phyloP scores from a whole-genome alignment of 2,797 vertebrate species.

The Epinephelus coioides region DNA sequence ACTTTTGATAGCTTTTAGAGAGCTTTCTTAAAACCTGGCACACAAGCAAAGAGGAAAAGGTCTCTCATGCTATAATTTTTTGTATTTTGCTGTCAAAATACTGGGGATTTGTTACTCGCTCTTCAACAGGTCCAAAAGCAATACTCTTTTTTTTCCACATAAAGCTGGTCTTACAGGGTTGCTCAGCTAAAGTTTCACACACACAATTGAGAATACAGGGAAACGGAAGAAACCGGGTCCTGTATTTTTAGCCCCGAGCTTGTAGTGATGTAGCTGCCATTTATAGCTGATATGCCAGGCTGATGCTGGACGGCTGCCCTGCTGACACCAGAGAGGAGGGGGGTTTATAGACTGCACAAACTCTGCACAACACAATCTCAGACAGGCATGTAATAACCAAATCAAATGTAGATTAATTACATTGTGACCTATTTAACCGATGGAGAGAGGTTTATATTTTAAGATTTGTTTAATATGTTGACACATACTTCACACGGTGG shows the following conservation, averaged over 20 bases:
- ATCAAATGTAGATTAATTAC: not conserved
- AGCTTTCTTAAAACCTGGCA: conserved; percentile 62
- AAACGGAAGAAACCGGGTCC: conserved; percentile 59
- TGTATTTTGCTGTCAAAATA: conserved; percentile 57
- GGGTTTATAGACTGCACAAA: conserved; percentile 49
- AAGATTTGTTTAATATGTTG: not conserved
- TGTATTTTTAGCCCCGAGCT: conserved; percentile 75
- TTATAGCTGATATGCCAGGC: conserved; percentile 72
- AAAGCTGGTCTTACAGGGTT: conserved; percentile 20
- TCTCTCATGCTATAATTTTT: conserved; percentile 41
- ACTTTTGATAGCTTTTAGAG: conserved; percentile 78
- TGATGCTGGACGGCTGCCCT: conserved; percentile 62
- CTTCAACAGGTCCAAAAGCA: conserved; percentile 49
- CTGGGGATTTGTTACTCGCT: conserved; percentile 44
- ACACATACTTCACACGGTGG: not conserved
- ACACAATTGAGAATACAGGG: conserved; percentile 74
- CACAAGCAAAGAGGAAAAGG: conserved; percentile 42
- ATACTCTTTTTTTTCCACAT: conserved; percentile 33
- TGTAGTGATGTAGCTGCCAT: conserved; percentile 71
- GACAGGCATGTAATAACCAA: conserved; percentile 15
- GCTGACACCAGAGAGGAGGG: conserved; percentile 57
- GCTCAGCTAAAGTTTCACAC: conserved; percentile 51
- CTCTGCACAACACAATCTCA: conserved; percentile 35
- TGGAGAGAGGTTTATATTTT: not conserved
- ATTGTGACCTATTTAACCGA: conserved; percentile 7